phyloP scores from a whole-genome alignment of 2,797 vertebrate species.

The Acanthurus tractus region DNA sequence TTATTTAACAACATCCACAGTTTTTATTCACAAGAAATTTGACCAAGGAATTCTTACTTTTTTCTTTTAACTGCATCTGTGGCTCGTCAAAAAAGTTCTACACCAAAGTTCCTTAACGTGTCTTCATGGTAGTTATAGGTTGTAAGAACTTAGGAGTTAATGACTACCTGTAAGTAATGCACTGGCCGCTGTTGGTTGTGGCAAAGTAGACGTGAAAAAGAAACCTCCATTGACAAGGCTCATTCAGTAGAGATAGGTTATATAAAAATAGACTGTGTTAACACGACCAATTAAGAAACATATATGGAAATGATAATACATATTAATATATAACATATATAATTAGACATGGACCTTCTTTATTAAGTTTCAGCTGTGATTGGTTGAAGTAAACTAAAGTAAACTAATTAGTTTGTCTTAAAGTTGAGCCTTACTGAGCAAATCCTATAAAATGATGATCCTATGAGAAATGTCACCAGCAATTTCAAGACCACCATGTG shows the following conservation, averaged over 20 bases:
- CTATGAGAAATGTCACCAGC: too few species aligned
- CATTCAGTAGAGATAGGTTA: neutral
- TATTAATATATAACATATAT: too few species aligned
- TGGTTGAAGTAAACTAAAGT: too few species aligned
- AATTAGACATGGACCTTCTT: too few species aligned
- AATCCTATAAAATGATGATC: neutral
- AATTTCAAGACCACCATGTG: neutral
- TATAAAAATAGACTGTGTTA: neutral
- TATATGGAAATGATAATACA: too few species aligned
- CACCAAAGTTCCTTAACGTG: accelerated
- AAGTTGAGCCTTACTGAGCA: neutral
- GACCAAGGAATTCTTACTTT: neutral
- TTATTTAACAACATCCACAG: neutral
- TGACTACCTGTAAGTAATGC: neutral
- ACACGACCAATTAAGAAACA: neutral
- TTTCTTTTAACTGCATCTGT: neutral
- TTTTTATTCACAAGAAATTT: neutral
- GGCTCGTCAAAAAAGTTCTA: neutral
- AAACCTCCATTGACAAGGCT: neutral
- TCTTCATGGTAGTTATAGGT: neutral
- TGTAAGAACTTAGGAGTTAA: neutral
- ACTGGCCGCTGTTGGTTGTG: neutral
- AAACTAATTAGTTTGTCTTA: too few species aligned
- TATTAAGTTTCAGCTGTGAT: too few species aligned
- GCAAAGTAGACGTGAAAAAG: neutral